Percentiles rank a stretch among this genome's conserved stretches.
These are phyloP conservation scores for Guaruba guarouba DNA, from an alignment of 2,113 vertebrate genomes.

Conservation along the genomic window DNA sequence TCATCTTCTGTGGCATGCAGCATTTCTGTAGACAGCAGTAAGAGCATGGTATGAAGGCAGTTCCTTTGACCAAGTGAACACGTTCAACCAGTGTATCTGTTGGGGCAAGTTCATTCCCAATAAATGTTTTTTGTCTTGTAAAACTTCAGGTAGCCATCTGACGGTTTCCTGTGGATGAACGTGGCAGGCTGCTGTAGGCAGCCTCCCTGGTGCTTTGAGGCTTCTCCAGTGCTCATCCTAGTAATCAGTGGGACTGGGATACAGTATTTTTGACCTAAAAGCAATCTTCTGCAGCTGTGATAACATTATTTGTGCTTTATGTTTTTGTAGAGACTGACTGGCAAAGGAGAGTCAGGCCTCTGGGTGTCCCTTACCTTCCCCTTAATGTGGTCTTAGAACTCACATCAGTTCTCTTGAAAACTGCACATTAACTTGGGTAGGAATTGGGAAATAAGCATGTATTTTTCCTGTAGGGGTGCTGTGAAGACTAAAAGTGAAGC, in stretches of 20 bases:
- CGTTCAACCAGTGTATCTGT: neutral
- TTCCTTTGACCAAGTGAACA: neutral
- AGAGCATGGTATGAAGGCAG: rapidly evolving
- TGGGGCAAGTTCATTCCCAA: neutral
- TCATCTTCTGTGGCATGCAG: neutral
- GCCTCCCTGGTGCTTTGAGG: neutral
- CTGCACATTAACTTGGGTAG: neutral
- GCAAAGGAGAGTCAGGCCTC: neutral
- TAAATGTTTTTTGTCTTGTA: neutral
- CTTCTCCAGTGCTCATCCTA: neutral
- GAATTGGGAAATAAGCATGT: neutral
- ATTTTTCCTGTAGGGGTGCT: neutral
- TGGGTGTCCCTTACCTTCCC: neutral
- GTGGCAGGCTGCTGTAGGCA: neutral
- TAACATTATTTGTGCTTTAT: neutral
- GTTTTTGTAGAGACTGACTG: neutral
- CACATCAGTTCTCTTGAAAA: neutral
- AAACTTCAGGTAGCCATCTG: neutral
- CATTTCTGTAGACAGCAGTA: rapidly evolving
- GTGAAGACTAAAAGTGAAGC: neutral
- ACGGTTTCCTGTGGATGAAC: neutral
- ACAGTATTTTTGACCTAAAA: neutral
- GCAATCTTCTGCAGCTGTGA: neutral
- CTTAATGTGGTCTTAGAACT: neutral
- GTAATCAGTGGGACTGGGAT: neutral